Conservation (phyloP, 2,888 invertebrate genomes). For the Drosophila yooni region DNA sequence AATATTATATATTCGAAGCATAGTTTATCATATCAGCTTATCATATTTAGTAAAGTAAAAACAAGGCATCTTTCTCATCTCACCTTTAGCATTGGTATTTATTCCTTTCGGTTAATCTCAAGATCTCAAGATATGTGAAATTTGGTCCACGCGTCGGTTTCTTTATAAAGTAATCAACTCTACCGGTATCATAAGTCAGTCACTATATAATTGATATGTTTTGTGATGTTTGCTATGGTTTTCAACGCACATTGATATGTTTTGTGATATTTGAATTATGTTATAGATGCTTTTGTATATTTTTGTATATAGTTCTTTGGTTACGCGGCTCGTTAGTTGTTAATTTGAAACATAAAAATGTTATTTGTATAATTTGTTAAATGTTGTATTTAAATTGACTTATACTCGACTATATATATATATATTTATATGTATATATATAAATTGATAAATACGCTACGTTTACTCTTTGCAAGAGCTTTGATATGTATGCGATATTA, state of each 20-base stretch:
- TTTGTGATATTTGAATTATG: conserved; percentile 34
- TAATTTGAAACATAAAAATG: conserved; percentile 11
- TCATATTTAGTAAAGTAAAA: background rate
- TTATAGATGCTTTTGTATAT: conserved; percentile 13
- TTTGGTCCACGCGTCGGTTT: conserved; percentile 57
- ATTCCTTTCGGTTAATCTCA: background rate
- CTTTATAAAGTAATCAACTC: conserved; percentile 55
- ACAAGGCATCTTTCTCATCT: background rate
- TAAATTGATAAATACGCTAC: conserved; percentile 46
- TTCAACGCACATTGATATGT: conserved; percentile 57
- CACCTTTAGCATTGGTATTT: conserved; percentile 4
- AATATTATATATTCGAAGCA: background rate
- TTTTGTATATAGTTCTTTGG: conserved; percentile 20
- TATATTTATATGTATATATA: conserved; percentile 17
- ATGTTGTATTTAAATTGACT: conserved; percentile 20
- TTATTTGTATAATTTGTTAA: conserved; percentile 34
- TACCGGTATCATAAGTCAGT: conserved; percentile 15
- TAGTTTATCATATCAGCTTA: background rate
- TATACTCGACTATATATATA: conserved; percentile 8
- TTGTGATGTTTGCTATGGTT: conserved; percentile 6
- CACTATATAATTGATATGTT: conserved; percentile 17
- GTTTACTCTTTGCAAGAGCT: conserved; percentile 75
- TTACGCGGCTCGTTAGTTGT: conserved; percentile 6
- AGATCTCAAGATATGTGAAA: conserved; percentile 14
- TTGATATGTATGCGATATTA: conserved; percentile 80